phyloP scores from a whole-genome alignment of 2,113 vertebrate genomes.

The Bubo scandiacus region DNA sequence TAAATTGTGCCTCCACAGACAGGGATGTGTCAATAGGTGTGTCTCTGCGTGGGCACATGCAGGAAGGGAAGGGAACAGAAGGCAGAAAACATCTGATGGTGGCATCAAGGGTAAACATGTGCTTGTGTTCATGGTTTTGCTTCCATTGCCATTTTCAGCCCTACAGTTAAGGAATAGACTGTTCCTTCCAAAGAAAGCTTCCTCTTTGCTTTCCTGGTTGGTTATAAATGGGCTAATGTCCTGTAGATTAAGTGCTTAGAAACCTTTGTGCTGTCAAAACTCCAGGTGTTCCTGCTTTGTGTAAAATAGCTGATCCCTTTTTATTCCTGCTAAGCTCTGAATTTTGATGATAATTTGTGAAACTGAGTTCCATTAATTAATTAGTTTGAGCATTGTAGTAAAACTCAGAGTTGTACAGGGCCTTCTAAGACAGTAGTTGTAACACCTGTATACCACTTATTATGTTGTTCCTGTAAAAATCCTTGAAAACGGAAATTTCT shows the following conservation, averaged over 20 bases:
- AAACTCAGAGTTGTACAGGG: not conserved
- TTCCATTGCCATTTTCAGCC: not conserved
- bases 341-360: not conserved
- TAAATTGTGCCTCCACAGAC: not conserved
- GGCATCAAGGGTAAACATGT: not conserved
- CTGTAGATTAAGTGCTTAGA: not conserved
- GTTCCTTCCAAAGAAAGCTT: not conserved
- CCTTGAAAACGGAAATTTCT: not conserved
- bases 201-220: not conserved
- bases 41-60: not conserved
- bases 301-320: not conserved
- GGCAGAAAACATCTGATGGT: conserved; percentile 2
- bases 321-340: not conserved
- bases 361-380: not conserved
- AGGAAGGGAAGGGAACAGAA: not conserved
- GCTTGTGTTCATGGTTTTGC: not conserved
- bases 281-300: not conserved
- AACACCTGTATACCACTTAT: not conserved
- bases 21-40: conserved; percentile 10
- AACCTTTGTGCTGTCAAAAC: not conserved
- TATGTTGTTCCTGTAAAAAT: not conserved
- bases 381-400: not conserved
- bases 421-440: not conserved
- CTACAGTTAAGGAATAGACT: not conserved
- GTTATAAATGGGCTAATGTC: not conserved